Evolutionary conservation across 2,113 vertebrate species (phyloP).

Genomic region (Brachionichthys hirsutus): DNA sequence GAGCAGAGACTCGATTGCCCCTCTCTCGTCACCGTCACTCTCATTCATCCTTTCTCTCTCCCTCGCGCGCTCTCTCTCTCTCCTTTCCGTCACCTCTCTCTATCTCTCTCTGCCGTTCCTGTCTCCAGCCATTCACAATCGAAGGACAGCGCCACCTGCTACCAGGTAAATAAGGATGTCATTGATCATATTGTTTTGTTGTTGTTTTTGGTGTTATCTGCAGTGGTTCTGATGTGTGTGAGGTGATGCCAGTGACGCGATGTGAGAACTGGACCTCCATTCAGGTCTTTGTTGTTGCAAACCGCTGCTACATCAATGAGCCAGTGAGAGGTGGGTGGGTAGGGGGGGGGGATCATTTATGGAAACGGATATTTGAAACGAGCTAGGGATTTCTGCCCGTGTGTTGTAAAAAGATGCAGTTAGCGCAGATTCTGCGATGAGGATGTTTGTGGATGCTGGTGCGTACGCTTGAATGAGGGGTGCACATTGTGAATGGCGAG

Average conservation of each 20-base stretch:
- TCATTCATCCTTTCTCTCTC: constrained; percentile 62
- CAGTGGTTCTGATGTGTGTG: constrained; percentile 21
- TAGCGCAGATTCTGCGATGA: constrained; percentile 42
- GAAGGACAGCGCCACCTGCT: constrained; percentile 63
- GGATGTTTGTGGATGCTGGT: constrained; percentile 5
- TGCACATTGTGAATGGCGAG: constrained; percentile 27
- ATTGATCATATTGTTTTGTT: constrained; percentile 9
- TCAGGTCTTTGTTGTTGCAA: constrained; percentile 58
- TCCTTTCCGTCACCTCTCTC: constrained; percentile 27
- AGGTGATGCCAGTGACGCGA: constrained; percentile 34
- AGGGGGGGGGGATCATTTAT: not conserved
- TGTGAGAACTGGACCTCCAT: constrained; percentile 32
- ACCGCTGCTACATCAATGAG: constrained; percentile 30
- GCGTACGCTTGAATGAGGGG: constrained; percentile 15
- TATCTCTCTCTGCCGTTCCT: constrained; percentile 22
- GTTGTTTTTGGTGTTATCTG: constrained; percentile 21
- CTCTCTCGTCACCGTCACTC: constrained; percentile 48
- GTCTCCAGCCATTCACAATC: constrained; percentile 62
- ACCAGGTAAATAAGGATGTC: constrained; percentile 59
- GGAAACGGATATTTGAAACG: constrained; percentile 3
- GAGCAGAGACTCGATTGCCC: constrained; percentile 56
- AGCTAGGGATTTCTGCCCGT: constrained; percentile 7
- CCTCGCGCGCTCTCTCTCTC: constrained; percentile 31
- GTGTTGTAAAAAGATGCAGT: constrained; percentile 32
- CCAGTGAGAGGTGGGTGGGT: constrained; percentile 10